These are phyloP conservation scores for Sipha flava DNA, from an alignment of 1,140 invertebrate genomes.

Conservation along the genomic window DNA sequence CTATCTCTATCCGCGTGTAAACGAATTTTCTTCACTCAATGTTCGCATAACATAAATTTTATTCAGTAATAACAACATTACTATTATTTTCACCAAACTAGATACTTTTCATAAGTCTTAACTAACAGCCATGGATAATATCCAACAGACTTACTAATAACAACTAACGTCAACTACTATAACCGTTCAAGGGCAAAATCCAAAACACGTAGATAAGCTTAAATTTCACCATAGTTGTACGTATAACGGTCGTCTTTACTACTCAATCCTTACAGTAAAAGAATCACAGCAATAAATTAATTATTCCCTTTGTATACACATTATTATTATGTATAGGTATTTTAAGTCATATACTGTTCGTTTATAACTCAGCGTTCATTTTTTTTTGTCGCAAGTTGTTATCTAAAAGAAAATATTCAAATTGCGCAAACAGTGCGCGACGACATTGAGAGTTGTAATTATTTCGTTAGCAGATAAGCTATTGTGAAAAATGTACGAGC, in stretches of 20 bases:
- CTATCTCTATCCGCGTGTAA: neutral
- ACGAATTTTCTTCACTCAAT: too few species aligned
- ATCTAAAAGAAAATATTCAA: conserved; percentile 4
- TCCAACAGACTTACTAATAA: too few species aligned
- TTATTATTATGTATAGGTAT: neutral
- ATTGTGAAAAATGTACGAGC: neutral
- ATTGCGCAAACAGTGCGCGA: conserved; percentile 13
- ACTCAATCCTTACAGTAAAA: neutral
- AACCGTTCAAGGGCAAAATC: neutral
- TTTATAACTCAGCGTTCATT: neutral
- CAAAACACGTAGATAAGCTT: neutral
- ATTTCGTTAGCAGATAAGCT: conserved; percentile 14
- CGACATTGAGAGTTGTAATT: conserved; percentile 10
- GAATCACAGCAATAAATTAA: neutral
- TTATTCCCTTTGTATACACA: neutral
- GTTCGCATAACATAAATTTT: too few species aligned
- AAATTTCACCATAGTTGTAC: neutral
- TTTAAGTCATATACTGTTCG: neutral
- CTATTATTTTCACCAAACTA: neutral
- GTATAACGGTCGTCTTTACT: neutral
- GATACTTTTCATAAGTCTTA: neutral
- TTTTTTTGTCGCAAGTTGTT: neutral
- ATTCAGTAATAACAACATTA: neutral
- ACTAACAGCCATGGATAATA: neutral
- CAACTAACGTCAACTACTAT: too few species aligned